Evolutionary conservation across 1,140 invertebrate species (phyloP), one percentile per base, ranked within the genome.

Genomic region (Pissodes strobi): DNA sequence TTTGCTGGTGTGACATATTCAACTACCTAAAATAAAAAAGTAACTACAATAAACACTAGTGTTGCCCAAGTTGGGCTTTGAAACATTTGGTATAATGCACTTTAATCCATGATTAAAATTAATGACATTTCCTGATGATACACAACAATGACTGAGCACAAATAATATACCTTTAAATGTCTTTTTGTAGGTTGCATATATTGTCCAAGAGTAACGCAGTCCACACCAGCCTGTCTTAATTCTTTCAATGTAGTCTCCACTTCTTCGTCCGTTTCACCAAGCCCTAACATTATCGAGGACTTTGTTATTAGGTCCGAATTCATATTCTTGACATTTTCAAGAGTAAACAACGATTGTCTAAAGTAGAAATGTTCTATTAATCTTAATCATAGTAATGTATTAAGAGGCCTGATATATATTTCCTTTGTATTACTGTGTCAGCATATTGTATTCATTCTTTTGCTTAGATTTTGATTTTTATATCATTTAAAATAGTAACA

Each of bases 101-200:
- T n/a, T n/a, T n/a, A n/a, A n/a, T n/a, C n/a, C n/a, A n/a, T n/a
- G n/a, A n/a, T n/a, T n/a, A n/a, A n/a, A n/a, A n/a, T n/a, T n/a
- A n/a, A n/a, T n/a, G n/a, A n/a, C n/a, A n/a, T n/a, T n/a, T n/a
- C n/a, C n/a, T n/a, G n/a, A n/a, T n/a, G n/a, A n/a, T n/a, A n/a
- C n/a, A n/a, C n/a, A n/a, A n/a, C n/a, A n/a, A n/a, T n/a, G n/a
- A n/a, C n/a, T n/a, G 5, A 1, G 1, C 30, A n/a, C n/a, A n/a
- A n/a, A n/a, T n/a, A n/a, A n/a, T n/a, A n/a, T 51, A 98, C 95
- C 82, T 95, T 95, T 3, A 99, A 81, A 82, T 99, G 97, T 48
- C 88, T 84, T 76, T 97, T 98, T 1, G 97, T 99, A 0, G 97
- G 97, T 78, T 99, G 97, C 95, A 99, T 99, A 78, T 99, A 99